A percentile compares a stretch with the other conserved stretches of the same genome.
These are phyloP conservation scores for Sinelater perroti DNA, from an alignment of 2,888 invertebrate genomes.

Conservation along the genomic window DNA sequence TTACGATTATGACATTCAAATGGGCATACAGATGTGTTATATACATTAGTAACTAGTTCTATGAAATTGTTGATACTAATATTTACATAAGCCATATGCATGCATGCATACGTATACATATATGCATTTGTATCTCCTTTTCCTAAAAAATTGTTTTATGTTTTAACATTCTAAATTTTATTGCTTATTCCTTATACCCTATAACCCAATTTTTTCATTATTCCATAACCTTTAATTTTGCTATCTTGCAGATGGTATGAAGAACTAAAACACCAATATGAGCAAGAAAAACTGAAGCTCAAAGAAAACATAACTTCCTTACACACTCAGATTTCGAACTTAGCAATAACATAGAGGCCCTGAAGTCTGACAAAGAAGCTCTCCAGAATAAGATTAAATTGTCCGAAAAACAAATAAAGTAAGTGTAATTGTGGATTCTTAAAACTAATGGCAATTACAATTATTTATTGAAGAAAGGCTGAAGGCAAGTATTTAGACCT, in stretches of 20 bases:
- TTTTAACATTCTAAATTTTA: too few species aligned
- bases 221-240: too few species aligned
- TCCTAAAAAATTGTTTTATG: too few species aligned
- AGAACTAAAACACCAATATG: slow-evolving; percentile 77
- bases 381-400: slow-evolving; percentile 64
- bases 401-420: slow-evolving; percentile 64
- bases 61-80: too few species aligned
- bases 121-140: too few species aligned
- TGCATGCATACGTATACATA: too few species aligned
- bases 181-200: too few species aligned
- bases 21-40: too few species aligned
- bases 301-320: slow-evolving; percentile 64
- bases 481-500: slow-evolving; percentile 61
- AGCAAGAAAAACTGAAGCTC: slow-evolving; percentile 71
- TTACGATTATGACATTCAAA: too few species aligned
- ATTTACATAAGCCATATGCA: too few species aligned
- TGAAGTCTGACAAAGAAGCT: slow-evolving; percentile 62
- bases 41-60: too few species aligned
- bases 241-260: slow-evolving; percentile 69
- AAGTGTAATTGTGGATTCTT: slow-evolving; percentile 33
- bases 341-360: slow-evolving; percentile 62
- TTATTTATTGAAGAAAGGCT: slow-evolving; percentile 55
- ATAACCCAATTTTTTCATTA: too few species aligned
- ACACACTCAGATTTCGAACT: slow-evolving; percentile 60
- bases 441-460: background rate